Evolutionary conservation across 2,888 invertebrate genomes (phyloP).

Genomic region (Drosophila paramelanica): DNA sequence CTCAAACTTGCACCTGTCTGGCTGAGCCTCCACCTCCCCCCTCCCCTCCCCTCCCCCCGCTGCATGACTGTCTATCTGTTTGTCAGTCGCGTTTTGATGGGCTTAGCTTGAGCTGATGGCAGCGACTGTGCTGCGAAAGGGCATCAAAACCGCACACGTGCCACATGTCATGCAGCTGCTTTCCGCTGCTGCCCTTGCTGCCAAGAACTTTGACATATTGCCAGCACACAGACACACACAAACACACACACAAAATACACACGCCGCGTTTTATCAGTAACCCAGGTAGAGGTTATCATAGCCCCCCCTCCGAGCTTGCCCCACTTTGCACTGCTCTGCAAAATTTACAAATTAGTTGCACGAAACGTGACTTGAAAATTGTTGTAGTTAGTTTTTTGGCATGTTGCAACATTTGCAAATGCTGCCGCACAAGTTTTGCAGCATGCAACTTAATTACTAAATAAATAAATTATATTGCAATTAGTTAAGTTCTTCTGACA

Average conservation of each 20-base stretch:
- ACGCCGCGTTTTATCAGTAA: conserved; percentile 21
- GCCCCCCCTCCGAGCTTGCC: not conserved
- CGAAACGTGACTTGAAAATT: conserved; percentile 72
- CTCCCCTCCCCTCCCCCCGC: no score
- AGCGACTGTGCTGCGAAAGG: conserved; percentile 59
- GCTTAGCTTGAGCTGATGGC: conserved; percentile 22
- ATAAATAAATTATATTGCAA: conserved; percentile 75
- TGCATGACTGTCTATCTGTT: no score
- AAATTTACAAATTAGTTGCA: conserved; percentile 80
- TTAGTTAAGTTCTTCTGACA: conserved; percentile 54
- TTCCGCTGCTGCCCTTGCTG: conserved; percentile 8
- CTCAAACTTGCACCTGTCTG: conserved; percentile 39
- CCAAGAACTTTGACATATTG: conserved; percentile 71
- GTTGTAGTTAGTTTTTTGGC: conserved; percentile 46
- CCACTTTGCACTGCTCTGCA: conserved; percentile 49
- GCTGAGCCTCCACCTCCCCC: not conserved
- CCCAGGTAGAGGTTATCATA: conserved; percentile 14
- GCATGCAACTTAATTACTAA: conserved; percentile 73
- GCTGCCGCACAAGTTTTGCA: conserved; percentile 49
- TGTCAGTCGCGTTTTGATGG: conserved; percentile 43
- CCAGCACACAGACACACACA: conserved; percentile 18
- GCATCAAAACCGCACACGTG: conserved; percentile 74
- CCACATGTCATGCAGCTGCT: conserved; percentile 68
- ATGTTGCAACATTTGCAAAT: conserved; percentile 30
- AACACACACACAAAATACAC: conserved; percentile 1